Evolutionary conservation across 1,140 invertebrate genomes (phyloP).

Genomic region (Micrasema minimum): DNA sequence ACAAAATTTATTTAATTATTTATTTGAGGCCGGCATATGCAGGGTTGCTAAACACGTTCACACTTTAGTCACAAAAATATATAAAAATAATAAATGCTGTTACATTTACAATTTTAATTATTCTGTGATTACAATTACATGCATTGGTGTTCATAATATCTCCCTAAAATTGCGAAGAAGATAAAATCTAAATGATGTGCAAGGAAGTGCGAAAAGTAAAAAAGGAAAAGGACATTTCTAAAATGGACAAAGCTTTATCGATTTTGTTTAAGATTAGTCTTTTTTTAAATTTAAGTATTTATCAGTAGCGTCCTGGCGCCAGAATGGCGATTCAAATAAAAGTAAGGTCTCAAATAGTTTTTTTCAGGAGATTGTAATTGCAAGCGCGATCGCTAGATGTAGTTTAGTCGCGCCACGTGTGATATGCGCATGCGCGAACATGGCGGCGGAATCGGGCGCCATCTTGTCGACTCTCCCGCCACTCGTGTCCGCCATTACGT

Average conservation of each 20-base stretch:
- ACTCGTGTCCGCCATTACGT: slow-evolving; percentile 10
- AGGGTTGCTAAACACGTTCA: slow-evolving; percentile 39
- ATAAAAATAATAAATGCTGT: not conserved
- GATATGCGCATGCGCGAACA: slow-evolving; percentile 8
- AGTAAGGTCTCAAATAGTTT: slow-evolving; percentile 7
- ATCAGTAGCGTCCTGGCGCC: not conserved
- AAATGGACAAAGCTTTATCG: not conserved
- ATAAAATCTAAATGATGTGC: not conserved
- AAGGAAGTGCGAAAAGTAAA: not conserved
- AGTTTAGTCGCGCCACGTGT: slow-evolving; percentile 2
- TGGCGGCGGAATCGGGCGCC: not conserved
- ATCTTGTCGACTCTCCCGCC: not conserved
- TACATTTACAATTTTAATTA: not conserved
- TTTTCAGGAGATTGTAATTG: slow-evolving; percentile 27
- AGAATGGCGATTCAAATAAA: not conserved
- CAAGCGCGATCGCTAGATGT: slow-evolving; percentile 18
- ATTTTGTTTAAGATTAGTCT: not conserved
- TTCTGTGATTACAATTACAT: slow-evolving; percentile 27
- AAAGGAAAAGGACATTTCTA: not conserved
- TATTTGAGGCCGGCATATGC: slow-evolving; percentile 40
- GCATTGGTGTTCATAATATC: slow-evolving; percentile 1
- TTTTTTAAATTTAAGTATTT: not conserved
- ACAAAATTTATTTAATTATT: slow-evolving; percentile 21
- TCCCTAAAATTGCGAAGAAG: too few species aligned
- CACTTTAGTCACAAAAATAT: slow-evolving; percentile 26